Percentiles rank a stretch among this genome's conserved stretches.
Evolutionary conservation across 2,113 vertebrate genomes (phyloP).

Genomic region (Odocoileus virginianus): DNA sequence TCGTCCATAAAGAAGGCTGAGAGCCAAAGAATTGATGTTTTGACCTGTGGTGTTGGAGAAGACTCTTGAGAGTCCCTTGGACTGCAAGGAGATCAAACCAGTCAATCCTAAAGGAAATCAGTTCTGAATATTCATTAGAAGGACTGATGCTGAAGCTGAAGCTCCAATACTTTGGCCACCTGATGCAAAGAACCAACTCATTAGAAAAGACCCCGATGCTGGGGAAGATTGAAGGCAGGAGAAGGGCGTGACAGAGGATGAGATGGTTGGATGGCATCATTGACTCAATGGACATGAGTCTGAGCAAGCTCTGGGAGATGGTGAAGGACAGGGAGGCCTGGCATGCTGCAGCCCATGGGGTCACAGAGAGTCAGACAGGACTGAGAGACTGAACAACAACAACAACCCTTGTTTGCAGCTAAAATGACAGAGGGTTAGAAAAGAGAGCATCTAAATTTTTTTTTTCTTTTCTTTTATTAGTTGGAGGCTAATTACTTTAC

Average conservation of each 20-base stretch:
- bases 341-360: neutral
- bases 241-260: neutral
- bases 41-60: neutral
- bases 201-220: neutral
- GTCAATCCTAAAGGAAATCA: neutral
- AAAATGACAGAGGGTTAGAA: neutral
- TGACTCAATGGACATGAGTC: neutral
- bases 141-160: neutral
- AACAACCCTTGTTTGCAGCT: neutral
- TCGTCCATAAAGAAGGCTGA: neutral
- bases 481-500: no score
- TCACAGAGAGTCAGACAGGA: neutral
- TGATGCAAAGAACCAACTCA: neutral
- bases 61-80: neutral
- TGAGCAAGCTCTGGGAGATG: neutral
- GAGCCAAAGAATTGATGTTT: neutral
- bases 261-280: neutral
- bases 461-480: no score
- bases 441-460: neutral
- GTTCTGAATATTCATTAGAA: neutral
- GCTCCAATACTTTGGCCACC: neutral
- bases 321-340: neutral
- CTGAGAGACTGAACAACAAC: neutral
- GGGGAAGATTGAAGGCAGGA: neutral
- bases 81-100: neutral